Conservation (phyloP, 2,113 vertebrate genomes). For the Hydrolagus affinis region DNA sequence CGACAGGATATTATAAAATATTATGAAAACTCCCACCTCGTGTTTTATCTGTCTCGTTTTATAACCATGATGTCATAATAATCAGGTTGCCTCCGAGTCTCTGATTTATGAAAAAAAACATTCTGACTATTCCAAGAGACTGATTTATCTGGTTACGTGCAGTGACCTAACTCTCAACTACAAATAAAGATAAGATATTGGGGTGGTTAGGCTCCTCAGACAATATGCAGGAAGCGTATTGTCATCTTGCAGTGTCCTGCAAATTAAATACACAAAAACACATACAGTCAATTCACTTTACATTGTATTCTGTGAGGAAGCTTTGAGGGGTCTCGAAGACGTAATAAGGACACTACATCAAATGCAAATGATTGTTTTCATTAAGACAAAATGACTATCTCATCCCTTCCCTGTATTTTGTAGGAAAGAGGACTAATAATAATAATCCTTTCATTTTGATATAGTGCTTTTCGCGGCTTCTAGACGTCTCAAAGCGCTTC, state of each 20-base stretch:
- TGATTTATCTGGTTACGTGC: constrained; percentile 4
- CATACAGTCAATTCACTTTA: too few relatives aligned
- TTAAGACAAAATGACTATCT: not conserved
- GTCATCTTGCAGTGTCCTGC: not conserved
- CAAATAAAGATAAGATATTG: not conserved
- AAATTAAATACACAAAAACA: too few relatives aligned
- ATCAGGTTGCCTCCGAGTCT: not conserved
- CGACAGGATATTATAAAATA: not conserved
- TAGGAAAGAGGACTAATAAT: not conserved
- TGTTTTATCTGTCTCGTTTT: not conserved
- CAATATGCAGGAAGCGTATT: not conserved
- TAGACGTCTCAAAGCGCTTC: too few relatives aligned
- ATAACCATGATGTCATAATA: constrained; percentile 21
- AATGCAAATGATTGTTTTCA: too few relatives aligned
- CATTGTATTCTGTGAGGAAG: too few relatives aligned
- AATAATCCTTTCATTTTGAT: too few relatives aligned
- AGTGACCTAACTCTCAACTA: constrained; percentile 1
- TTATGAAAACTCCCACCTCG: not conserved
- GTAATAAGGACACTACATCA: too few relatives aligned
- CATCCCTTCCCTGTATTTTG: not conserved
- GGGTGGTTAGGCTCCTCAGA: not conserved
- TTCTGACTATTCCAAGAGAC: constrained; percentile 19
- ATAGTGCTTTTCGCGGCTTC: too few relatives aligned
- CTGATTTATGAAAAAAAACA: not conserved
- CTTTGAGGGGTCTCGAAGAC: too few relatives aligned